Evolutionary conservation across 2,888 invertebrate species (phyloP).

Genomic region (Iselma pallidipennis): DNA sequence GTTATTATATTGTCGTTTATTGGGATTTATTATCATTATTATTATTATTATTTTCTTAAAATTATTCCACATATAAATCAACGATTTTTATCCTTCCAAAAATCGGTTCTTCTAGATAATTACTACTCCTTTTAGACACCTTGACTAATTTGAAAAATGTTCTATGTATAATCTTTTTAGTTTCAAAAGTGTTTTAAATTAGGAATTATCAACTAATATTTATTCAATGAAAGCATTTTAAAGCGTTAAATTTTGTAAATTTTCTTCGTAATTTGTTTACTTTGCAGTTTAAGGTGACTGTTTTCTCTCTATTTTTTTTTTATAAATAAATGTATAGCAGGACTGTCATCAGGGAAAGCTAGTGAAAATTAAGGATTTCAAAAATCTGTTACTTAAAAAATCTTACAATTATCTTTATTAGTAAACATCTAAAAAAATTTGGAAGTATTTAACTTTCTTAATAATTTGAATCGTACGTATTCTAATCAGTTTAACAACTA

Average conservation of each 20-base stretch:
- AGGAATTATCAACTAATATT: no score
- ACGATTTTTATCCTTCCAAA: neutral
- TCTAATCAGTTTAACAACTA: neutral
- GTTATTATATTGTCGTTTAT: neutral
- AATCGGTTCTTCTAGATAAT: neutral
- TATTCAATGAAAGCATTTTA: no score
- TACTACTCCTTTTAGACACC: neutral
- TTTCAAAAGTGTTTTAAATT: neutral
- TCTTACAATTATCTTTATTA: no score
- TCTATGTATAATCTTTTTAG: neutral
- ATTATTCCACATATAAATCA: neutral
- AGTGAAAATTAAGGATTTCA: no score
- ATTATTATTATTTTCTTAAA: neutral
- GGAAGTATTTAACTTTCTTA: no score
- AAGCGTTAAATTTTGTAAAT: neutral
- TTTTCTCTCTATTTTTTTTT: no score
- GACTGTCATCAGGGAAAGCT: no score
- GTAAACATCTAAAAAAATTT: no score
- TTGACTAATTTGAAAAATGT: neutral
- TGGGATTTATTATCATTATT: neutral
- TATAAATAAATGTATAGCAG: no score
- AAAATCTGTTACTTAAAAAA: no score
- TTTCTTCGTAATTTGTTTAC: neutral
- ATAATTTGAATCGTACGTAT: no score
- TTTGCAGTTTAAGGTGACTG: no score